phyloP scores from a whole-genome alignment of 2,113 vertebrate genomes.

The Callaeas wilsoni region DNA sequence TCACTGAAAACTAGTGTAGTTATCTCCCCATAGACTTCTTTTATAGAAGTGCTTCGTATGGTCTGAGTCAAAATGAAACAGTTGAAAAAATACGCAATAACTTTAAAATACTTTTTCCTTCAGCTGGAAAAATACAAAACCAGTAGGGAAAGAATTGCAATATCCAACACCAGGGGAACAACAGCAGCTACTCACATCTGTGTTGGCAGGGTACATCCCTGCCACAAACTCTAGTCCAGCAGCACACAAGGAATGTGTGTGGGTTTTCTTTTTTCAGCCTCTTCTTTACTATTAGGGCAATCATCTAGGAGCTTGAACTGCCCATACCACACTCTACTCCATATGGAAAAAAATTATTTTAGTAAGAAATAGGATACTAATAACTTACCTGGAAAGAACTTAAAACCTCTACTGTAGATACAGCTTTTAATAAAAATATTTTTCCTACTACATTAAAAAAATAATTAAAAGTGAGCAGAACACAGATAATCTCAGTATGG shows the following conservation, averaged over 20 bases:
- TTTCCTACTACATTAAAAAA: neutral
- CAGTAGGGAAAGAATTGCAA: rapidly evolving
- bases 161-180: neutral
- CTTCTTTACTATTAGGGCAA: neutral
- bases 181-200: neutral
- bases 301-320: neutral
- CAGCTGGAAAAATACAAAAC: neutral
- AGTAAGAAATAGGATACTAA: neutral
- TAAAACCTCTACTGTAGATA: neutral
- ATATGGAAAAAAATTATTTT: neutral
- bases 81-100: neutral
- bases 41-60: rapidly evolving
- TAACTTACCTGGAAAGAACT: constrained; percentile 22
- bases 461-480: neutral
- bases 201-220: neutral
- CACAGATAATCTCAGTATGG: neutral
- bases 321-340: neutral
- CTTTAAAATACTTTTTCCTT: neutral
- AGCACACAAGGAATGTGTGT: neutral
- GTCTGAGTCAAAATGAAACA: neutral
- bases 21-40: neutral
- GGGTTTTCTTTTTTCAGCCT: neutral
- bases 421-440: neutral
- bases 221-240: rapidly evolving
- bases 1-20: neutral